Base-by-base conservation (phyloP, 1,140 invertebrate genomes). In the Habropoda laboriosa region DNA sequence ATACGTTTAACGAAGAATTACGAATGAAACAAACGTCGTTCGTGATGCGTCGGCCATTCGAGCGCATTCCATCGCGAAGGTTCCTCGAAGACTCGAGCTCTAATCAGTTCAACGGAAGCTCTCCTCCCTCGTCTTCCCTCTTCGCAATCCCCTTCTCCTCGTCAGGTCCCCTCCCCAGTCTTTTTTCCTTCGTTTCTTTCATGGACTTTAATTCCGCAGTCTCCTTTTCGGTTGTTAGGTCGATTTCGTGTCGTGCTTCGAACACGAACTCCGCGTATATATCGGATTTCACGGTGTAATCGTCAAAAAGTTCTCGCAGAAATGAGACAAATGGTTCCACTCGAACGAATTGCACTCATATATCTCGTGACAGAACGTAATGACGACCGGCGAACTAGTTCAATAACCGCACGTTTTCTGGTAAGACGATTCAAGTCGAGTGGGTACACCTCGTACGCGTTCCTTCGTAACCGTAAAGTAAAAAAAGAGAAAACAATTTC, bases 21-120 rank as follows among this genome's bases (percentile, higher is more conserved):
- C 32, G 45, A 75, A 66, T 24, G 55, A 78, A 61, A 61, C 18
- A 35, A 83, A 72, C 61, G 13, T 47, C 27, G 60, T 85, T 85
- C 82, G 82, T 84, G 79, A 81, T 81, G 55, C 79, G 82, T 83
- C 58, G 64, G 60, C 47, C 70, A 30, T 80, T 80, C 27, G 51
- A 71, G 66, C 78, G 45, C 78, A 84, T 87, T 87, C 82, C 85
- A 82, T 80, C 70, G 80, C 85, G 79, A 77, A 81, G 79, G 67
- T 89, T 89, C 88, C 55, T 38, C 85, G 87, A 89, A 89, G 81
- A 83, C 58, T 73, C 81, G 70, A 80, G 79, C 81, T 88, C 86
- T 89, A 89, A 89, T 89, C 88, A 89, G 86, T 89, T 89, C 88
- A 89, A 78, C 76, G 86, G 88, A 89, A 89, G 83, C 85, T 78